Evolutionary conservation across 2,888 invertebrate genomes (phyloP), one percentile per base, ranked within the genome.

Genomic region (Scaptomyza flava): DNA sequence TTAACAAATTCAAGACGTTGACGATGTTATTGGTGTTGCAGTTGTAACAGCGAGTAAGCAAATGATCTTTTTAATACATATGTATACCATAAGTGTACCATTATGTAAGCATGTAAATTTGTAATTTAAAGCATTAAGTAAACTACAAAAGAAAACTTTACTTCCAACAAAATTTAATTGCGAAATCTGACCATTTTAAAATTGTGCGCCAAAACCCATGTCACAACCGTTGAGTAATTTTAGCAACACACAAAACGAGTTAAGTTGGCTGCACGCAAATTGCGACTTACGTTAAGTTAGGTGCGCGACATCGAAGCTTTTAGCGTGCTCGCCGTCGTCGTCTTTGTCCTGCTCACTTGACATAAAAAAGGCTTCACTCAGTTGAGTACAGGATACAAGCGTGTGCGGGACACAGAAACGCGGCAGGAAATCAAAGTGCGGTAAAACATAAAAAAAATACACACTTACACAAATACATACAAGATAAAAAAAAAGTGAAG

Each of bases 301-400:
- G 46, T 57, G 77, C 77, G 56, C 38, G n/a, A 57, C 27, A 59
- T 45, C 5, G 38, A 6, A 75, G 78, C 74, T 72, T 83, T 68
- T 57, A 52, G 51, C 14, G 20, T 34, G 27, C 38, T 66, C 68
- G 52, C 20, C 20, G 27, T 27, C 27, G 60, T 62, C 64, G 63
- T 75, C 77, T 75, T 73, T 68, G 58, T 77, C 73, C 73, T 75
- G 72, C 73, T 73, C 73, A 73, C 77, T 74, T 67, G 77, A 74
- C 72, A 74, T 72, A 51, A 79, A 80, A 72, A 77, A 62, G 62
- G 33, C 48, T 57, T 71, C 60, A 41, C 47, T 89, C 89, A 91
- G 91, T 91, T 91, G 91, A 91, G 91, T 90, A 89, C 88, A 89
- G 89, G 90, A 91, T 89, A 87, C 88, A 86, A 87, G 82, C 89